A percentile compares a stretch with the other conserved stretches of the same genome.
phyloP scores from a whole-genome alignment of 1,140 invertebrate genomes.

The Wasmannia auropunctata region DNA sequence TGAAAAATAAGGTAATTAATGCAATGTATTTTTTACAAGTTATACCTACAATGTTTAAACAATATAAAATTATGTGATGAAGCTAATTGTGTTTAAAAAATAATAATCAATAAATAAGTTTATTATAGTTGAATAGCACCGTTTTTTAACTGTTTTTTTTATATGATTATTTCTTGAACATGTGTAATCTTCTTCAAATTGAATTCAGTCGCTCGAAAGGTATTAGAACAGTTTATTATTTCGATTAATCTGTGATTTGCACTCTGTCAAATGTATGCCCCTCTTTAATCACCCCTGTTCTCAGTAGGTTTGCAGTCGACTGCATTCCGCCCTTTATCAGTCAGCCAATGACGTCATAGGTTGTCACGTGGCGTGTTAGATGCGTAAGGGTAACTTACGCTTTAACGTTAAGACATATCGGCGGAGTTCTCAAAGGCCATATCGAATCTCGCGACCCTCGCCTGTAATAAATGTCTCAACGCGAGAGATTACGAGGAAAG shows the following conservation, averaged over 20 bases:
- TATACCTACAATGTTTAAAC: background rate
- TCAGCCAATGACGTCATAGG: constrained; percentile 22
- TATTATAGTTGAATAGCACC: background rate
- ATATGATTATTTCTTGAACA: background rate
- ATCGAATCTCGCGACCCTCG: constrained; percentile 58
- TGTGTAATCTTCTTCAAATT: too few relatives aligned
- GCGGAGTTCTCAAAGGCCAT: constrained; percentile 51
- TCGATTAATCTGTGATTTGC: background rate
- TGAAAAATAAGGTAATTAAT: background rate
- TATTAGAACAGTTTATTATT: background rate
- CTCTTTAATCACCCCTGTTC: background rate
- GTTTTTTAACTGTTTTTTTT: background rate
- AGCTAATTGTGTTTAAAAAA: background rate
- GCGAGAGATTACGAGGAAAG: constrained; percentile 46
- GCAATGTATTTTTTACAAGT: background rate
- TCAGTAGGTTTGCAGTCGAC: constrained; percentile 1
- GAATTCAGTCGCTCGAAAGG: background rate
- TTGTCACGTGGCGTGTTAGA: constrained; percentile 13
- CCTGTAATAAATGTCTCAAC: constrained; percentile 67
- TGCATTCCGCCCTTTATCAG: background rate
- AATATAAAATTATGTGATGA: background rate
- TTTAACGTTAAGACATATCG: constrained; percentile 43
- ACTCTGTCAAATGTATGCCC: background rate
- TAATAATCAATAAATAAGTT: background rate
- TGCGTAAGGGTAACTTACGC: background rate